phyloP scores from a whole-genome alignment of 2,888 invertebrate species.

The Tiliacea aurago region DNA sequence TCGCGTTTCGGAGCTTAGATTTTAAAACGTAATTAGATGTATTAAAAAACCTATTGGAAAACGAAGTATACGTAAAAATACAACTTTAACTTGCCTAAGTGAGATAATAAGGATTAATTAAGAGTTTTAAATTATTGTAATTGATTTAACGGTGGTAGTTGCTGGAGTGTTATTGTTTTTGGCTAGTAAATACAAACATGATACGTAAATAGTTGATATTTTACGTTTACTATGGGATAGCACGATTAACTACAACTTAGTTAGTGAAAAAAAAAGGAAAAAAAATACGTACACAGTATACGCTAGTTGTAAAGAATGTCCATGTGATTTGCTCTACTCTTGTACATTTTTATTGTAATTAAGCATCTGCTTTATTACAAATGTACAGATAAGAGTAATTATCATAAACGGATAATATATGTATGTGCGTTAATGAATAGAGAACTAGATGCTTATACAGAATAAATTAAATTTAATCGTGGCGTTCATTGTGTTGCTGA shows the following conservation, averaged over 20 bases:
- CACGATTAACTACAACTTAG: conserved; percentile 82
- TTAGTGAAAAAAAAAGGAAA: conserved; percentile 82
- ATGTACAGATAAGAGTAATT: conserved; percentile 64
- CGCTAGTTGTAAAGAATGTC: conserved; percentile 85
- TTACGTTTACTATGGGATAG: conserved; percentile 79
- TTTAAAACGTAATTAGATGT: conserved; percentile 84
- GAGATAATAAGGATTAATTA: conserved; percentile 89
- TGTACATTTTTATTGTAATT: conserved; percentile 61
- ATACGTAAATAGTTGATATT: conserved; percentile 86
- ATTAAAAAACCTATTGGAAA: conserved; percentile 87
- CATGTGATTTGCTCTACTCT: conserved; percentile 72
- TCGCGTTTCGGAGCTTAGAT: conserved; percentile 87
- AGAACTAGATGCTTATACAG: conserved; percentile 86
- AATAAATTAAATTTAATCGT: conserved; percentile 76
- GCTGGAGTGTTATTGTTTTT: conserved; percentile 87
- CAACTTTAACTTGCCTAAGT: conserved; percentile 91
- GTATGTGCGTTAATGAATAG: conserved; percentile 85
- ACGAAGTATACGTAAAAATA: conserved; percentile 90
- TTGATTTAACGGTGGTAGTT: conserved; percentile 88
- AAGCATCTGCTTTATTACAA: conserved; percentile 59
- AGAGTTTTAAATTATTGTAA: conserved; percentile 89
- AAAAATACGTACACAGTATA: conserved; percentile 89
- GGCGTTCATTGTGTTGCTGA: conserved; percentile 78
- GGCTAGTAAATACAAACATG: conserved; percentile 85
- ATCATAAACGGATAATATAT: conserved; percentile 75